Evolutionary conservation across 2,888 invertebrate species (phyloP).

Genomic region (Trissoscelio sp.): DNA sequence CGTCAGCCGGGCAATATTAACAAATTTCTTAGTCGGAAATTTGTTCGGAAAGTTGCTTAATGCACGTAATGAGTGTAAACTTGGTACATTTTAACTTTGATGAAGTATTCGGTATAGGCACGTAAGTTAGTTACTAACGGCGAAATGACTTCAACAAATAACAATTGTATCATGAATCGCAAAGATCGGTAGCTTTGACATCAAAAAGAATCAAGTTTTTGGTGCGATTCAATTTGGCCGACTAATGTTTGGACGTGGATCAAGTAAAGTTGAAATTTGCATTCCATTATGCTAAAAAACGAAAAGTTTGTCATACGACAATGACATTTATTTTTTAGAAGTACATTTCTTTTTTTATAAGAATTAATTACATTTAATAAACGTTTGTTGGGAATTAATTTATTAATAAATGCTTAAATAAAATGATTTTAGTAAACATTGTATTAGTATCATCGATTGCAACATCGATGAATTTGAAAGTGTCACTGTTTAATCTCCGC

Average conservation of each 20-base stretch:
- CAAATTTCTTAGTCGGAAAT: constrained; percentile 46
- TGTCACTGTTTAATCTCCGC: constrained; percentile 47
- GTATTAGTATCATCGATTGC: constrained; percentile 33
- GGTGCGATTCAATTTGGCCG: constrained; percentile 6
- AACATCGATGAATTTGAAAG: constrained; percentile 35
- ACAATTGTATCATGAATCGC: constrained; percentile 8
- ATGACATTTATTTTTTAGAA: too few relatives aligned
- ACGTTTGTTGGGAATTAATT: too few relatives aligned
- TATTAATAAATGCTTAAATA: too few relatives aligned
- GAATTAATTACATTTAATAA: too few relatives aligned
- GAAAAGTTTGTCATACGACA: too few relatives aligned
- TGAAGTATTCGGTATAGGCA: constrained; percentile 14
- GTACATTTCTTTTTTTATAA: too few relatives aligned
- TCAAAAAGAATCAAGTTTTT: background rate
- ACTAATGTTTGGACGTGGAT: constrained; percentile 2
- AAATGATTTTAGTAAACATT: too few relatives aligned
- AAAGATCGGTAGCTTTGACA: background rate
- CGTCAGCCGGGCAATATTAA: constrained; percentile 20
- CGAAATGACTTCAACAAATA: constrained; percentile 27
- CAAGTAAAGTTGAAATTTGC: background rate
- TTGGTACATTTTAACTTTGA: constrained; percentile 40
- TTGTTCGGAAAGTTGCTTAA: constrained; percentile 33
- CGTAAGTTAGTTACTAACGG: constrained; percentile 32
- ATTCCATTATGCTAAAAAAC: too few relatives aligned
- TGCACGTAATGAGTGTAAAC: constrained; percentile 36